Evolutionary conservation across 2,113 vertebrate genomes (phyloP), one percentile per base, ranked within the genome.

Genomic region (Crotalus horridus): DNA sequence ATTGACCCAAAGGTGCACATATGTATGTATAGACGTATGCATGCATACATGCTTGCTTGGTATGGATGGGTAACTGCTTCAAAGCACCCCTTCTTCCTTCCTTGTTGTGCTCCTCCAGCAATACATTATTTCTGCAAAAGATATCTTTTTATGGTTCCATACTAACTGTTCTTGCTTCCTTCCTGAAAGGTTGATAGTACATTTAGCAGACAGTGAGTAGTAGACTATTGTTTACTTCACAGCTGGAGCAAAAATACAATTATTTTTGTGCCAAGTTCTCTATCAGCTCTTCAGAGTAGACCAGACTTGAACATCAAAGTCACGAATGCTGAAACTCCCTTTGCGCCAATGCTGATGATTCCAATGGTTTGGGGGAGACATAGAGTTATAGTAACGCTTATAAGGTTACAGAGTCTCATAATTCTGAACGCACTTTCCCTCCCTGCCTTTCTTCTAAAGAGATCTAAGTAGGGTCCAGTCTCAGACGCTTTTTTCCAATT

Each of bases 111-210:
- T n/a, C 81, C 53, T 56, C 21, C 48, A 24, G 43, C 59, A 23
- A 43, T 48, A 92, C 0, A 3, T 11, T 90, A 91, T 6, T 55
- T 74, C 54, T 91, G 56, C 1, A 9, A 53, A 48, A 91, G 29
- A 64, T 55, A 89, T 21, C 48, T 69, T 87, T 89, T 94, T 93
- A 95, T 29, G 61, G 61, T 13, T 64, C 26, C 26, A 29, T 64
- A 64, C 61, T 29, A 51, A 9, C 10, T 64, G 26, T 64, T 93
- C 92, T 55, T 59, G 93, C 91, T 95, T 96, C 94, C 93, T 94
- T 88, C 94, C 92, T 95, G 91, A 91, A 95, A 94, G 91, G 1
- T 64, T 93, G 89, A 94, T 90, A 90, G 93, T 93, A 95, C 89
- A 74, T 59, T 92, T 96, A 95, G 64, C 87, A 29, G 29, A 13